Percentiles rank a stretch among this genome's conserved stretches.
phyloP scores from a whole-genome alignment of 2,113 vertebrate species.

The Dromiciops gliroides region DNA sequence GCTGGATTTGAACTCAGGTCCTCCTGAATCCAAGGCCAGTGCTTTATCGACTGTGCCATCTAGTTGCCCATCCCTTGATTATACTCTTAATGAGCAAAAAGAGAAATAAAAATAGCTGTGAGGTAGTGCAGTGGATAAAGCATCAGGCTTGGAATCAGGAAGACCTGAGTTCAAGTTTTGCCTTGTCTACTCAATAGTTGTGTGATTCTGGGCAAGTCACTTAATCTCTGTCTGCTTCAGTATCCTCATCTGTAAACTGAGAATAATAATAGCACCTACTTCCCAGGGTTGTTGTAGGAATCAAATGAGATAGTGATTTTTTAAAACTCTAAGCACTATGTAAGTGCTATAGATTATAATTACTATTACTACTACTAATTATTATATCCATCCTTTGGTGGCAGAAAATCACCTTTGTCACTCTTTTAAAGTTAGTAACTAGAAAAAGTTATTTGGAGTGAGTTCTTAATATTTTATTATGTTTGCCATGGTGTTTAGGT shows the following conservation, averaged over 20 bases:
- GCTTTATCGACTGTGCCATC: no score
- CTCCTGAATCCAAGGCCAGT: no score
- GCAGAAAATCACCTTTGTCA: neutral
- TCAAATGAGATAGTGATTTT: no score
- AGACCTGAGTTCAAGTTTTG: neutral
- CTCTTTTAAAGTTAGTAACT: neutral
- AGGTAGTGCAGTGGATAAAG: neutral
- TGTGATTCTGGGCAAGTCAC: no score
- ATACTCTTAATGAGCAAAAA: neutral
- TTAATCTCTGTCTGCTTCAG: no score
- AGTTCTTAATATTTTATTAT: neutral
- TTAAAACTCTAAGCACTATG: neutral
- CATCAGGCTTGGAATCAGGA: neutral
- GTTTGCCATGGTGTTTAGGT: constrained; percentile 39
- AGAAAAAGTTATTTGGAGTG: constrained; percentile 12
- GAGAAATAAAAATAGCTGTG: neutral
- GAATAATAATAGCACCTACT: no score
- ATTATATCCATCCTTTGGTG: neutral
- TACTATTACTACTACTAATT: no score
- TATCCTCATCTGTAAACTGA: no score
- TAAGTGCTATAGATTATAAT: neutral
- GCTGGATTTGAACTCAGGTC: no score
- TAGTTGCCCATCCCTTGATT: no score
- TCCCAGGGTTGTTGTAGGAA: no score
- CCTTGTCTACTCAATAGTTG: neutral